Percentiles rank a stretch among this genome's conserved stretches.
These are phyloP conservation scores for Candidula unifasciata DNA, from an alignment of 2,888 invertebrate genomes.

Conservation along the genomic window DNA sequence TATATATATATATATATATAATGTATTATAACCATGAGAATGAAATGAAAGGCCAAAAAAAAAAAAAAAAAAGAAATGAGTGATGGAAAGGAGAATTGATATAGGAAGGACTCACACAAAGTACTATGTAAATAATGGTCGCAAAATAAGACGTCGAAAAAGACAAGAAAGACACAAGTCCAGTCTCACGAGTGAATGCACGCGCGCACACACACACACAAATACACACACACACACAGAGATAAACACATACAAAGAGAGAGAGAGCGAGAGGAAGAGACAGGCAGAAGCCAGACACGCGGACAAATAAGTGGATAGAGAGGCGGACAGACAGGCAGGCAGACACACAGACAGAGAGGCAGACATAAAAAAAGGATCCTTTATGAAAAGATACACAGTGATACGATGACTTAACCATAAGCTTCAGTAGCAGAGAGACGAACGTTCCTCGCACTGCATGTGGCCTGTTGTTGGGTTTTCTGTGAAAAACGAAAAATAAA, in stretches of 20 bases:
- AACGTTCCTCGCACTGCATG: background rate
- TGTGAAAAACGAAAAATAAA: background rate
- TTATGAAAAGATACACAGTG: background rate
- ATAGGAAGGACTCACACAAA: too few relatives aligned
- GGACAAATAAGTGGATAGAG: background rate
- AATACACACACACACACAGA: too few relatives aligned
- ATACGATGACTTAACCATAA: constrained; percentile 7
- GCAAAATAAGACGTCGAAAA: too few relatives aligned
- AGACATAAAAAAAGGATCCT: background rate
- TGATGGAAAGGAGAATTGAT: too few relatives aligned
- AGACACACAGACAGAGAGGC: background rate
- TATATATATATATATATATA: too few relatives aligned
- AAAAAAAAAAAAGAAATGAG: too few relatives aligned
- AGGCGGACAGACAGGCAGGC: background rate
- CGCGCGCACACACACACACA: too few relatives aligned
- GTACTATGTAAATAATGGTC: too few relatives aligned
- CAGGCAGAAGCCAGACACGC: background rate
- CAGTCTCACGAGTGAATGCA: too few relatives aligned
- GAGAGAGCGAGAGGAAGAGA: constrained; percentile 27
- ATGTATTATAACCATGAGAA: too few relatives aligned
- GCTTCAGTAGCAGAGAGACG: constrained; percentile 2
- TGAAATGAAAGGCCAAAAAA: too few relatives aligned
- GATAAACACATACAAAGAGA: background rate
- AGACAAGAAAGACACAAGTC: too few relatives aligned
- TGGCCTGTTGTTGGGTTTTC: background rate